Evolutionary conservation across 1,140 invertebrate genomes (phyloP).

Genomic region (Drosophila nigromelanica): DNA sequence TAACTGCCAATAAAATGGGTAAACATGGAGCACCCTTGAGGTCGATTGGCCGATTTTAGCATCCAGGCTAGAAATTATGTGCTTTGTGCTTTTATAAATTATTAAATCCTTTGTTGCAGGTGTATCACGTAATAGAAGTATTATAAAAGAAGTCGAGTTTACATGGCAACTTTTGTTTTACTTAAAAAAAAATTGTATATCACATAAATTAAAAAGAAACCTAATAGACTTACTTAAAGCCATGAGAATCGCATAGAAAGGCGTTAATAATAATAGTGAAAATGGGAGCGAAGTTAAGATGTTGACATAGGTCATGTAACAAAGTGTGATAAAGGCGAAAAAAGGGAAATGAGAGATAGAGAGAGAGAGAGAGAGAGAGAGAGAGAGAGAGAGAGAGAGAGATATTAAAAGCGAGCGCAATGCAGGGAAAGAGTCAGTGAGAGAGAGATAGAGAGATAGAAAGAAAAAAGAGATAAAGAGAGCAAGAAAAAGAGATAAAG

Average conservation of each 20-base stretch:
- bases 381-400: neutral
- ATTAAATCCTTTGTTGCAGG: neutral
- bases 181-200: no score
- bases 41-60: slow-evolving; percentile 3
- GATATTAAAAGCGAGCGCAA: no score
- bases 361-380: neutral
- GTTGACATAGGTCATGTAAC: no score
- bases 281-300: no score
- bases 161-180: no score
- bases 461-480: neutral
- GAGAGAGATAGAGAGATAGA: no score
- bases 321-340: no score
- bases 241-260: neutral
- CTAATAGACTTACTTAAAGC: neutral
- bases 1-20: slow-evolving; percentile 30
- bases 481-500: neutral
- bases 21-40: slow-evolving; percentile 21
- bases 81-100: neutral
- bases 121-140: no score
- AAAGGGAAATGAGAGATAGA: neutral
- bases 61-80: neutral
- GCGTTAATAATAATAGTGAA: no score
- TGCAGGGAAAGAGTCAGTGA: no score
- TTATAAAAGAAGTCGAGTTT: no score
- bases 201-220: no score